phyloP scores from a whole-genome alignment of 2,888 invertebrate genomes.

The Campoplex nolae region DNA sequence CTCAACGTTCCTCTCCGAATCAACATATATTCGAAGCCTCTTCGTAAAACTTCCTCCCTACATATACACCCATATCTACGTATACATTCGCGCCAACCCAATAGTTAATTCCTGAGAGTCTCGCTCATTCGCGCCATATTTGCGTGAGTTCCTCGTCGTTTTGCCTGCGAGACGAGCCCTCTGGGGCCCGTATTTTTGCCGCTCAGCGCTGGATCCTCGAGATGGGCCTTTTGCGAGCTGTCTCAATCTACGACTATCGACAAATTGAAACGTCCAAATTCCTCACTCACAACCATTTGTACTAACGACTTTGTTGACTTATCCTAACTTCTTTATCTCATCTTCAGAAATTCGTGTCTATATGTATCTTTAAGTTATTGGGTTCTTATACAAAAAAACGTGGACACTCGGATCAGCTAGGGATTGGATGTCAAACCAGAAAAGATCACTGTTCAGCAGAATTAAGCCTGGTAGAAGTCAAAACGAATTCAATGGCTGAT shows the following conservation, averaged over 20 bases:
- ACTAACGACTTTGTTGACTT: slow-evolving; percentile 74
- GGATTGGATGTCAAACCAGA: neutral
- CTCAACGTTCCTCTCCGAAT: slow-evolving; percentile 47
- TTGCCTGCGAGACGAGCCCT: slow-evolving; percentile 29
- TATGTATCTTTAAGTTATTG: neutral
- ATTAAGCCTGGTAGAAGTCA: neutral
- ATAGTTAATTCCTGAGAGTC: slow-evolving; percentile 54
- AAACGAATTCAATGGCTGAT: neutral
- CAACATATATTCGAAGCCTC: slow-evolving; percentile 39
- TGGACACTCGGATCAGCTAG: neutral
- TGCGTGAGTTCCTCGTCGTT: slow-evolving; percentile 46
- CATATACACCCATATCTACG: slow-evolving; percentile 46
- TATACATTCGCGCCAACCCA: slow-evolving; percentile 44
- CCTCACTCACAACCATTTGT: slow-evolving; percentile 67
- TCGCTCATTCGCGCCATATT: slow-evolving; percentile 53
- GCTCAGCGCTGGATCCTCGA: slow-evolving; percentile 71
- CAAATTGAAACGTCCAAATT: slow-evolving; percentile 83
- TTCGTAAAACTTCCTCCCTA: slow-evolving; percentile 45
- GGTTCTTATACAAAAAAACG: neutral
- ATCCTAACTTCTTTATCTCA: neutral
- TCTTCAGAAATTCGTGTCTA: neutral
- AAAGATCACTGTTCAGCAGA: neutral
- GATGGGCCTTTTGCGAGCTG: slow-evolving; percentile 58
- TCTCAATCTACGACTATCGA: slow-evolving; percentile 68
- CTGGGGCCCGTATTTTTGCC: slow-evolving; percentile 24